Evolutionary conservation across 2,888 invertebrate genomes (phyloP), one percentile per base, ranked within the genome.

Genomic region (Agonopterix subpropinquella): DNA sequence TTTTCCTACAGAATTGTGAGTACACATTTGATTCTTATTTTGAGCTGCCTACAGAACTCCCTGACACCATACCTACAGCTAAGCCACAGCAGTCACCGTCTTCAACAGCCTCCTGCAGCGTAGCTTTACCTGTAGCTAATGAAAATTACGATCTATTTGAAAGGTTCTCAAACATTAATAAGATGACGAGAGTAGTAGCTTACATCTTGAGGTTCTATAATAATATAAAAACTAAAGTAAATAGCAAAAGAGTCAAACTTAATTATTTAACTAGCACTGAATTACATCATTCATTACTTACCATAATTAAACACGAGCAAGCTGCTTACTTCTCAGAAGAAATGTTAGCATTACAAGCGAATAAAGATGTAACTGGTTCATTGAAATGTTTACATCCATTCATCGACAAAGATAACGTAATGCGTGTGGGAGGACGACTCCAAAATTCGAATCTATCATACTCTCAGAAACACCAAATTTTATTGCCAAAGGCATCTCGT

Each of bases 391-490:
- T 58, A 11, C 36, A 50, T 43, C 60, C 58, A 10, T 60, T 60
- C 47, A 11, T 59, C 2, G 55, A 57, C 44, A 28, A 42, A 0
- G 10, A 44, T 2, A 52, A 47, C 8, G 4, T 58, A 2, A 1
- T 59, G 0, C 45, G 56, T 11, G 54, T 58, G 10, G 56, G 57
- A 18, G 57, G 59, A 4, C 18, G 57, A 13, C 13, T 59, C 8
- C 41, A 57, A 10, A 41, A 58, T 44, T 28, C 56, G n/a, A 9
- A 47, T 3, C 36, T 59, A 4, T 10, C 53, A 8, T 52, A 41
- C 36, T n/a, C 47, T 7, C 49, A 54, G 10, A 55, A 51, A 37
- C 55, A 57, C 39, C 57, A 51, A 11, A 46, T 54, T 4, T 49
- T 59, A 11, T 45, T 57, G n/a, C 53, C 57, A 1, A 55, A 51